A percentile compares a stretch with the other conserved stretches of the same genome.
Evolutionary conservation across 2,888 invertebrate species (phyloP).

Genomic region (Hipparchia sbordonii): DNA sequence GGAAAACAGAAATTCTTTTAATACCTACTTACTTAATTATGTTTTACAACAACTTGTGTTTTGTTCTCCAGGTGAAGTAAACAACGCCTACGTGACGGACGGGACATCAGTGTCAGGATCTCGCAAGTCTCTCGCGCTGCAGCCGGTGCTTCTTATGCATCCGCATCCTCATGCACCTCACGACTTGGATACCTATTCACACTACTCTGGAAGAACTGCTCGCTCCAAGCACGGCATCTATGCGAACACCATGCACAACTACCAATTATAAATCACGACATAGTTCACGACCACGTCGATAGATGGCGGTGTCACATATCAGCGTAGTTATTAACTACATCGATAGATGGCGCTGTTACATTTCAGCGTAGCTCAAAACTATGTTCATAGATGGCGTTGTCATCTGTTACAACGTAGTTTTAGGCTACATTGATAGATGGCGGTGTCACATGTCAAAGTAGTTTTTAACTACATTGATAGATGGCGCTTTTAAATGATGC

Average conservation of each 20-base stretch:
- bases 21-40: no score
- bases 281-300: background rate
- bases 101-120: constrained; percentile 93
- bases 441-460: background rate
- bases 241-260: constrained; percentile 87
- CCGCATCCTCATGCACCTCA: constrained; percentile 86
- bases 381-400: background rate
- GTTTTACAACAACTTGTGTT: background rate
- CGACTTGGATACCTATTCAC: constrained; percentile 89
- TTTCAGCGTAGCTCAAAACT: background rate
- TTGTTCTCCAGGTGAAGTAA: constrained; percentile 89
- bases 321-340: background rate
- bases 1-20: no score
- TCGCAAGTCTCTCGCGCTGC: constrained; percentile 92
- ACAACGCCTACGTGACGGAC: constrained; percentile 93
- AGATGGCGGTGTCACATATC: constrained; percentile 37
- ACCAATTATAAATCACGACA: constrained; percentile 79
- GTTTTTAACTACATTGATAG: constrained; percentile 8
- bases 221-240: constrained; percentile 85
- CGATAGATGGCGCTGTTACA: constrained; percentile 47
- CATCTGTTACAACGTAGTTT: background rate
- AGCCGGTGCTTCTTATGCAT: constrained; percentile 93
- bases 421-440: background rate
- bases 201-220: constrained; percentile 89
- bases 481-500: constrained; percentile 5